phyloP scores from a whole-genome alignment of 2,888 invertebrate species.

The Uropetala carovei region DNA sequence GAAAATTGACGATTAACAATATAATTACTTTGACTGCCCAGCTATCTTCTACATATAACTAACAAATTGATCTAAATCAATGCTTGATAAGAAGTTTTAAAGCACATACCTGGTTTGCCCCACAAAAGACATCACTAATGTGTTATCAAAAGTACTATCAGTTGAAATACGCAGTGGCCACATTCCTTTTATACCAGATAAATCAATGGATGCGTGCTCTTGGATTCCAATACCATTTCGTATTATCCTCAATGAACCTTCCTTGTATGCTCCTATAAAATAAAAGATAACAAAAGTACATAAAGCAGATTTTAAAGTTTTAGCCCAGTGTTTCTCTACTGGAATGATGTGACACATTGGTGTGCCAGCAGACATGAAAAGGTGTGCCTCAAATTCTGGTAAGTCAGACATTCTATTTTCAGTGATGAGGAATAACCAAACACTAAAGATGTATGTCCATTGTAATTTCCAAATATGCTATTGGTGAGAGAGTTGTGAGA shows the following conservation, averaged over 20 bases:
- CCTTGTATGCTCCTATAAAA: conserved; percentile 89
- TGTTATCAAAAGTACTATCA: conserved; percentile 83
- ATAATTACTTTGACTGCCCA: not conserved
- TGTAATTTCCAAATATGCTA: no score
- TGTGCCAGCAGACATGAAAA: no score
- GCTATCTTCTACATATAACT: no score
- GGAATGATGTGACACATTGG: no score
- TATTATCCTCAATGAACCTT: conserved; percentile 97
- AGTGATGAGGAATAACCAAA: no score
- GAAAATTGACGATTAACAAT: conserved; percentile 68
- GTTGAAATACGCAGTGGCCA: conserved; percentile 92
- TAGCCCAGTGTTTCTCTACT: no score
- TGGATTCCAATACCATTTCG: conserved; percentile 99
- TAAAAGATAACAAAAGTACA: not conserved
- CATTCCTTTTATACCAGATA: conserved; percentile 98
- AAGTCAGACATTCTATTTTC: no score
- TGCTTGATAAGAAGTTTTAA: not conserved
- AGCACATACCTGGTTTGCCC: conserved; percentile 89
- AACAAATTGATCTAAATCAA: not conserved
- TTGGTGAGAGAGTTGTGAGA: no score
- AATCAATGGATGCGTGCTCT: conserved; percentile 97
- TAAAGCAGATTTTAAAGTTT: no score
- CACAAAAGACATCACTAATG: conserved; percentile 96
- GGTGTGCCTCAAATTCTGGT: no score
- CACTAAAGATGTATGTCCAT: no score